A percentile compares a stretch with the other conserved stretches of the same genome.
Evolutionary conservation across 2,888 invertebrate genomes (phyloP).

Genomic region (Chironomus riparius): DNA sequence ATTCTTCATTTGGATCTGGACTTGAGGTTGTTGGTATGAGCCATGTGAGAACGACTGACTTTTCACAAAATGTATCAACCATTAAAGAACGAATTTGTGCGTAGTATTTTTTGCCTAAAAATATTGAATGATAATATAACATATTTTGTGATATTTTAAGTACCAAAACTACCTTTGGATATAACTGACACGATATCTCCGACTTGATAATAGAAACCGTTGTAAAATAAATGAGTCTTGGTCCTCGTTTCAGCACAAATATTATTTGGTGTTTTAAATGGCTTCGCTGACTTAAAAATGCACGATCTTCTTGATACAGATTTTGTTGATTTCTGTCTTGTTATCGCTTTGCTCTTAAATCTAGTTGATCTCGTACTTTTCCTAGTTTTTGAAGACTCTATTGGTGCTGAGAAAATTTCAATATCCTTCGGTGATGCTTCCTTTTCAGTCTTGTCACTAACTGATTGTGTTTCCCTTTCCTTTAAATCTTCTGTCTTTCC

Average conservation of each 20-base stretch:
- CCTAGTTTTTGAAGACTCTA: slow-evolving; percentile 29
- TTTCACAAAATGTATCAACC: slow-evolving; percentile 87
- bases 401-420: slow-evolving; percentile 28
- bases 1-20: slow-evolving; percentile 65
- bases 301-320: slow-evolving; percentile 37
- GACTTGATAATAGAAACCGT: slow-evolving; percentile 73
- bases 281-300: slow-evolving; percentile 63
- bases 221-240: slow-evolving; percentile 31
- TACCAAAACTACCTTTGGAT: slow-evolving; percentile 48
- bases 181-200: slow-evolving; percentile 85
- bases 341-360: slow-evolving; percentile 28
- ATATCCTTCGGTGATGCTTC: slow-evolving; percentile 33
- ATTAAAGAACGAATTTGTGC: slow-evolving; percentile 84
- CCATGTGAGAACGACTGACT: slow-evolving; percentile 89
- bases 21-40: slow-evolving; percentile 75
- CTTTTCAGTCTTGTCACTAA: slow-evolving; percentile 34
- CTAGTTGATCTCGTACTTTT: slow-evolving; percentile 35
- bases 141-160: too few species aligned
- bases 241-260: slow-evolving; percentile 58
- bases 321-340: slow-evolving; percentile 30
- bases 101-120: slow-evolving; percentile 54
- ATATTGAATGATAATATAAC: background rate
- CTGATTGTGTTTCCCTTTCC: slow-evolving; percentile 29
- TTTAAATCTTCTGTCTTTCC: slow-evolving; percentile 34
- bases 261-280: slow-evolving; percentile 71